Conservation (phyloP, 2,888 invertebrate genomes). For the Psylliodes chrysocephalus region DNA sequence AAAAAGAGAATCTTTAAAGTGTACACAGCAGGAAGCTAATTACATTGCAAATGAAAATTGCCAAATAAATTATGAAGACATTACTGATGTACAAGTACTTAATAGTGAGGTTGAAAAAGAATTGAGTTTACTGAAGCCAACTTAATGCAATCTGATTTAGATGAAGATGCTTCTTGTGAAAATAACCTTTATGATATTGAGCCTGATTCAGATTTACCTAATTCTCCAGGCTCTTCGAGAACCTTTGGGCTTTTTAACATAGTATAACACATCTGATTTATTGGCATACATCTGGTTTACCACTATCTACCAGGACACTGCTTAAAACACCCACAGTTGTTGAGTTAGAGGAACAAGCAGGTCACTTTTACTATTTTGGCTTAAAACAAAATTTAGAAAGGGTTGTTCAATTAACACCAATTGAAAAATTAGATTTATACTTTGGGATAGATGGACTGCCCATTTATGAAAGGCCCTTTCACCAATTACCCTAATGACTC, state of each 20-base stretch:
- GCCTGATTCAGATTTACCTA: background rate
- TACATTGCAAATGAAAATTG: too few species aligned
- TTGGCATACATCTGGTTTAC: background rate
- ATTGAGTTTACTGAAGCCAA: background rate
- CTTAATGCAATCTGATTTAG: background rate
- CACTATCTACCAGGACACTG: slow-evolving; percentile 21
- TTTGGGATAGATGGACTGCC: slow-evolving; percentile 24
- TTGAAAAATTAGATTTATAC: slow-evolving; percentile 11
- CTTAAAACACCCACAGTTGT: slow-evolving; percentile 8
- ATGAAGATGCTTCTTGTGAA: background rate
- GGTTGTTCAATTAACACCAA: background rate
- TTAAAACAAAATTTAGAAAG: slow-evolving; percentile 14
- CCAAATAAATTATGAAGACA: background rate
- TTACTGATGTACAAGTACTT: background rate
- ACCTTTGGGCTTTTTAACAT: background rate
- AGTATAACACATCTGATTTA: background rate
- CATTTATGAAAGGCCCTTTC: slow-evolving; percentile 16
- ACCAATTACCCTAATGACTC: slow-evolving; percentile 18
- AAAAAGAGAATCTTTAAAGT: too few species aligned
- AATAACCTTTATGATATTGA: background rate
- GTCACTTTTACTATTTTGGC: slow-evolving; percentile 16
- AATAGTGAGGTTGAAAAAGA: background rate
- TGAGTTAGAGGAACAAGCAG: slow-evolving; percentile 9
- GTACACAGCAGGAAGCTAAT: too few species aligned
- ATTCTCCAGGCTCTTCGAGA: background rate